Evolutionary conservation across 2,888 invertebrate species (phyloP).

Genomic region (Cheilosia variabilis): DNA sequence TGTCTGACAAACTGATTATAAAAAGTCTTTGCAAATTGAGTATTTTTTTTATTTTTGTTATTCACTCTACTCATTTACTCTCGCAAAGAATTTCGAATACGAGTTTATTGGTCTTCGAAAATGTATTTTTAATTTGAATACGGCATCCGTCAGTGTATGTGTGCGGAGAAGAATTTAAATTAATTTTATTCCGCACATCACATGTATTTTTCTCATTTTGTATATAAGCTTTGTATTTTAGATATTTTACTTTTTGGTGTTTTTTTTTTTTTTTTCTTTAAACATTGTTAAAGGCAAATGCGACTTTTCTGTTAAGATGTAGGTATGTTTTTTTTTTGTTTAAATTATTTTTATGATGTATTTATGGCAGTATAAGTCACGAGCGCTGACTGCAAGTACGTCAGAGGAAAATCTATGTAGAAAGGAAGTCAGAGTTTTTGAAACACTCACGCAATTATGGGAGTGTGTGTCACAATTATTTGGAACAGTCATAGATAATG

Average conservation of each 20-base stretch:
- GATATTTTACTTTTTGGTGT: not conserved
- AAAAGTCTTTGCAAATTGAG: constrained; percentile 1
- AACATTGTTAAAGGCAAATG: constrained; percentile 3
- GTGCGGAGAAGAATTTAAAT: constrained; percentile 32
- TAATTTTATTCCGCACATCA: not conserved
- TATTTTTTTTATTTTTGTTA: constrained; percentile 18
- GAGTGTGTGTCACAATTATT: not conserved
- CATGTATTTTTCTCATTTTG: not conserved
- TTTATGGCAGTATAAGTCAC: constrained; percentile 54
- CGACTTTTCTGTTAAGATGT: not conserved
- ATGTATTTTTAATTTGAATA: constrained; percentile 57
- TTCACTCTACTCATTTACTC: constrained; percentile 32
- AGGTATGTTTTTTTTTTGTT: not conserved
- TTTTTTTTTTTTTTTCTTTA: constrained; percentile 5
- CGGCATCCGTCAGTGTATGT: constrained; percentile 6
- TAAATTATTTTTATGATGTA: constrained; percentile 23
- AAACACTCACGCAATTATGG: not conserved
- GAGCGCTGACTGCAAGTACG: constrained; percentile 40
- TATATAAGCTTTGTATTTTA: constrained; percentile 7
- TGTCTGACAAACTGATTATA: constrained; percentile 36
- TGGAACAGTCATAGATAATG: not conserved
- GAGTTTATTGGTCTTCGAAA: constrained; percentile 48
- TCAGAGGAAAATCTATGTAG: constrained; percentile 20
- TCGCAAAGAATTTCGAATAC: constrained; percentile 45
- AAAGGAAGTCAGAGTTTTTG: not conserved